Conservation (phyloP, 2,113 vertebrate genomes). For the Copsychus sechellarum region DNA sequence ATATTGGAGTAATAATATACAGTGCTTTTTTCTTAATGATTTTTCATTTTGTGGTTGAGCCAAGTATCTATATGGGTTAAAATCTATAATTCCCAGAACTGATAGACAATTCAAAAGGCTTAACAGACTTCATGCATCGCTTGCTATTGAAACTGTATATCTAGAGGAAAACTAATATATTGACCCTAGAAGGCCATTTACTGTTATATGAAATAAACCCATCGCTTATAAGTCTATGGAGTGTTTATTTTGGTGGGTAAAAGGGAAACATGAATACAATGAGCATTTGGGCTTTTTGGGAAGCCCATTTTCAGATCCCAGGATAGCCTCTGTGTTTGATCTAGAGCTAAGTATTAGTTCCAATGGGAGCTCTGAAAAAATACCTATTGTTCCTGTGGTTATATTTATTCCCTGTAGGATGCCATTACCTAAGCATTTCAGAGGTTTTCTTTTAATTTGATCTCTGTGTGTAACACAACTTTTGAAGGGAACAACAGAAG, state of each 20-base stretch:
- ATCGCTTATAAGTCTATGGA: not conserved
- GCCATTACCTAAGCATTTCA: not conserved
- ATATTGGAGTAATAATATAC: constrained; percentile 51
- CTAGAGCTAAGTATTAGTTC: constrained; percentile 2
- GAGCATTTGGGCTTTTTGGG: not conserved
- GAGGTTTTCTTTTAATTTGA: not conserved
- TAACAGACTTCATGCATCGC: constrained; percentile 52
- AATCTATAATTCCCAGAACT: constrained; percentile 71
- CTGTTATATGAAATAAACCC: constrained; percentile 30
- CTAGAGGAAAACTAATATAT: constrained; percentile 61
- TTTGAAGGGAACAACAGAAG: not conserved
- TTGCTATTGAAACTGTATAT: constrained; percentile 61
- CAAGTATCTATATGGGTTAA: constrained; percentile 69
- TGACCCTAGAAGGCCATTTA: constrained; percentile 51
- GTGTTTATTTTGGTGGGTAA: constrained; percentile 5
- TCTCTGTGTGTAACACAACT: not conserved
- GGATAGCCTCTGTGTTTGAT: not conserved
- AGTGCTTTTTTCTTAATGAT: constrained; percentile 59
- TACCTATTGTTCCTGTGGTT: not conserved
- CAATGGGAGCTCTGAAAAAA: constrained; percentile 16
- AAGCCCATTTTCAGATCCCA: not conserved
- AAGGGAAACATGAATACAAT: not conserved
- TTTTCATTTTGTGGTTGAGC: constrained; percentile 64
- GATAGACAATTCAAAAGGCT: constrained; percentile 68
- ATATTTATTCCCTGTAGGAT: not conserved